A percentile compares a stretch with the other conserved stretches of the same genome.
These are phyloP conservation scores for Trididemnum clinides DNA, from an alignment of 23 tunicate species.

Conservation along the genomic window DNA sequence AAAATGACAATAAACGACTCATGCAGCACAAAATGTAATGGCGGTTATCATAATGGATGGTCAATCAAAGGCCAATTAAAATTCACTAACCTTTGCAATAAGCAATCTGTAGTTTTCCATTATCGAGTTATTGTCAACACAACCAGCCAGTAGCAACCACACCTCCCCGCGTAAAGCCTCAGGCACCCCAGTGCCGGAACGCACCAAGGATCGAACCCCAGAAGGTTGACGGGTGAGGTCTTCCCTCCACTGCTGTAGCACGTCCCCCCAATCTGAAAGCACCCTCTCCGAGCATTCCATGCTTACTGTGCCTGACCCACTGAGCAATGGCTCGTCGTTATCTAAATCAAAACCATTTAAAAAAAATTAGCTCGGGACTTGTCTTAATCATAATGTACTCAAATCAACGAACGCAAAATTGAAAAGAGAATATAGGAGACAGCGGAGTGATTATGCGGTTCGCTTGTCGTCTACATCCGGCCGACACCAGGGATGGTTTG, in stretches of 20 bases:
- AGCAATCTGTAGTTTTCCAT: conserved; percentile 73
- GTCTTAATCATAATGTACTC: background rate
- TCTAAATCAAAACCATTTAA: conserved; percentile 22
- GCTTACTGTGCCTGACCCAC: conserved; percentile 84
- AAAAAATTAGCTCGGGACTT: background rate
- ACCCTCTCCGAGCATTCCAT: conserved; percentile 74
- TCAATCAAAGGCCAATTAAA: too few species aligned
- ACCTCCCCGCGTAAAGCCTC: conserved; percentile 89
- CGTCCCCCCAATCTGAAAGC: conserved; percentile 76
- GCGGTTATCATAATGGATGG: too few species aligned
- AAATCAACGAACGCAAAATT: too few species aligned
- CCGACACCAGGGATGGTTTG: too few species aligned
- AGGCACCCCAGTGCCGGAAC: conserved; percentile 69
- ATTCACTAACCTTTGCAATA: conserved; percentile 52
- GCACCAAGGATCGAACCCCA: conserved; percentile 61
- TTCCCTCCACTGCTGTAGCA: conserved; percentile 60
- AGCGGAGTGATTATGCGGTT: too few species aligned
- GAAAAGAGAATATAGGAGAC: too few species aligned
- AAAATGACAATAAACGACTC: too few species aligned
- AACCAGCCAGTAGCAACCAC: conserved; percentile 91
- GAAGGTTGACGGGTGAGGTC: conserved; percentile 64
- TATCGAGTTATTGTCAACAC: conserved; percentile 73
- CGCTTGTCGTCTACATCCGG: too few species aligned
- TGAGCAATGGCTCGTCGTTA: conserved; percentile 82
- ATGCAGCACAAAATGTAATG: too few species aligned